phyloP scores from a whole-genome alignment of 2,113 vertebrate genomes.

The Aptenodytes forsteri region DNA sequence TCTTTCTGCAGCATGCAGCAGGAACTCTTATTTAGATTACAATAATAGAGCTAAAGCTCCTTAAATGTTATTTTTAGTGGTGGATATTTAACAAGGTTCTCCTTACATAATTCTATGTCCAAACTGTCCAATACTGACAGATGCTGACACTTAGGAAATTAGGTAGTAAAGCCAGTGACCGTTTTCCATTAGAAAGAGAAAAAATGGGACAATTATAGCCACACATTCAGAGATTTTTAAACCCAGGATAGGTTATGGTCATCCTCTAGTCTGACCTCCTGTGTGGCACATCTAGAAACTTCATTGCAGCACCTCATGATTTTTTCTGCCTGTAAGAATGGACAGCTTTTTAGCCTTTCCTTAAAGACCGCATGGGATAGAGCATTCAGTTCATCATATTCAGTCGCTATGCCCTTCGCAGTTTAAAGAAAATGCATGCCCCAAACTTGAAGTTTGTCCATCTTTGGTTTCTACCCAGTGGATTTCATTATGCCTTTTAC shows the following conservation, averaged over 20 bases:
- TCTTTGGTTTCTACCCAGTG: neutral
- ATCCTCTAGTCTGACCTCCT: neutral
- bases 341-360: neutral
- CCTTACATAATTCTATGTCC: neutral
- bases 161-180: neutral
- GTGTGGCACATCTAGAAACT: neutral
- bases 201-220: constrained; percentile 20
- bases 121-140: neutral
- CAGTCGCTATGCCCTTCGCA: neutral
- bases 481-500: constrained; percentile 3
- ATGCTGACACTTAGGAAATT: constrained; percentile 12
- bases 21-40: neutral
- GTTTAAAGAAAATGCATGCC: neutral
- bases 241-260: neutral
- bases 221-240: neutral
- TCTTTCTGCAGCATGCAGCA: neutral
- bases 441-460: neutral
- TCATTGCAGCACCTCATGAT: neutral
- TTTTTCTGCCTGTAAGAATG: neutral
- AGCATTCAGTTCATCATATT: neutral
- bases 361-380: neutral
- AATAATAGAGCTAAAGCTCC: neutral
- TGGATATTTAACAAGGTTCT: constrained; percentile 9
- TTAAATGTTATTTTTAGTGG: neutral
- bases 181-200: constrained; percentile 40